Evolutionary conservation across 2,113 vertebrate species (phyloP).

Genomic region (Sula dactylatra): DNA sequence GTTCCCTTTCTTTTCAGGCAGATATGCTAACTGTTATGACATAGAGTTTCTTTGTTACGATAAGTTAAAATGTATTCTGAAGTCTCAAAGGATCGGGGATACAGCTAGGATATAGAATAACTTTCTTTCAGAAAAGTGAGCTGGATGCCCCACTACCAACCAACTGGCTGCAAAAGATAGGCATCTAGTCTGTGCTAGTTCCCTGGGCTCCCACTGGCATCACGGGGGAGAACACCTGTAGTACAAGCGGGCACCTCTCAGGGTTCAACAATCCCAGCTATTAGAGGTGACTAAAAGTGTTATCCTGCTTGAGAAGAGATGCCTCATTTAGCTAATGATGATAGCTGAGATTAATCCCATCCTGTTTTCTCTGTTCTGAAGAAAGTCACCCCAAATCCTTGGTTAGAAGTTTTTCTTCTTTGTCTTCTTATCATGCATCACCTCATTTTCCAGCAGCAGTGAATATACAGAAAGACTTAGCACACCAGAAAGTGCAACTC

Average conservation of each 20-base stretch:
- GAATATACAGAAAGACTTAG: not conserved
- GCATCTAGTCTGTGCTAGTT: not conserved
- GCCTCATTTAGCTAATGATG: not conserved
- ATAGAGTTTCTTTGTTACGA: not conserved
- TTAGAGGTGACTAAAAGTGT: not conserved
- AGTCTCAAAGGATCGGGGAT: not conserved
- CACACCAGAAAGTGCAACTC: not conserved
- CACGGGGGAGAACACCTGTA: not conserved
- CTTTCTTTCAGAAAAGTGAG: not conserved
- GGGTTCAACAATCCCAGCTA: not conserved
- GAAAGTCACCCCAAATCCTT: not conserved
- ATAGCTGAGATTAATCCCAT: not conserved
- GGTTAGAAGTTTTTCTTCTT: not conserved
- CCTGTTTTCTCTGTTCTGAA: not conserved
- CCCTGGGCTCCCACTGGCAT: not conserved
- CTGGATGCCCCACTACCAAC: not conserved
- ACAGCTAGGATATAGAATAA: not conserved
- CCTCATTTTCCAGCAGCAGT: not conserved
- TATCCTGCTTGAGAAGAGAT: not conserved
- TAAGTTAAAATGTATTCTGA: not conserved
- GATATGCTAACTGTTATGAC: accelerated
- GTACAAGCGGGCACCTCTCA: not conserved
- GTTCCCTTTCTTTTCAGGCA: not conserved
- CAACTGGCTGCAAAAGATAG: not conserved
- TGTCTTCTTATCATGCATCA: not conserved